Evolutionary conservation across 2,113 vertebrate species (phyloP).

Genomic region (Ifrita kowaldi): DNA sequence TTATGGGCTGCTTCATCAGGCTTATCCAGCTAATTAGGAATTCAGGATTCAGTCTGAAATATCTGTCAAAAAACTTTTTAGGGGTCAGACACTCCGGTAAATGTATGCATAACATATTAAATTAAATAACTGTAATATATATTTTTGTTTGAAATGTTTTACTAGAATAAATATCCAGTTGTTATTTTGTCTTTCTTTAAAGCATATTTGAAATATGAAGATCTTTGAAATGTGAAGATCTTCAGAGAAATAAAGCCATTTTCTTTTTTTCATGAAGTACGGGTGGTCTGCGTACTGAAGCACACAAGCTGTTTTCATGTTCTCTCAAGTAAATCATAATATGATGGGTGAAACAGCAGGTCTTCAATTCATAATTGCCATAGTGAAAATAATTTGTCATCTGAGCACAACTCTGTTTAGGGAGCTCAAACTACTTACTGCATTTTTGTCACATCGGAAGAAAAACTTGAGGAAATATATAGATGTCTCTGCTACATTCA

Average conservation of each 20-base stretch:
- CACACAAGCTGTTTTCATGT: slow-evolving; percentile 11
- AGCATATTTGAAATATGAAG: neutral
- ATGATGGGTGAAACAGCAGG: slow-evolving; percentile 12
- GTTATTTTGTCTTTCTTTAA: neutral
- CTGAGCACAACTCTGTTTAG: neutral
- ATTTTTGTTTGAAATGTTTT: neutral
- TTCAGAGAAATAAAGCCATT: neutral
- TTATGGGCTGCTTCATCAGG: neutral
- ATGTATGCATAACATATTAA: neutral
- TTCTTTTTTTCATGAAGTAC: neutral
- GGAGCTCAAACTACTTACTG: neutral
- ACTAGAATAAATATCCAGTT: neutral
- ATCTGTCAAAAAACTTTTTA: neutral
- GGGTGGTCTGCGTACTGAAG: neutral
- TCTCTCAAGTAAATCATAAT: slow-evolving; percentile 21
- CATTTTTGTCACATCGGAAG: fast-evolving
- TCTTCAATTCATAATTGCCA: slow-evolving; percentile 12
- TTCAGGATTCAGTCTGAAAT: neutral
- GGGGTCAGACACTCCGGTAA: fast-evolving
- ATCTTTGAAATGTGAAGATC: neutral
- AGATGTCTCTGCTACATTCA: neutral
- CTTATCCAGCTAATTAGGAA: neutral
- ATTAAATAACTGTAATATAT: neutral
- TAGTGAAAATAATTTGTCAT: slow-evolving; percentile 17
- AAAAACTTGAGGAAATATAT: neutral